Base-by-base conservation (phyloP, 2,888 invertebrate genomes). In the Macaria liturata region DNA sequence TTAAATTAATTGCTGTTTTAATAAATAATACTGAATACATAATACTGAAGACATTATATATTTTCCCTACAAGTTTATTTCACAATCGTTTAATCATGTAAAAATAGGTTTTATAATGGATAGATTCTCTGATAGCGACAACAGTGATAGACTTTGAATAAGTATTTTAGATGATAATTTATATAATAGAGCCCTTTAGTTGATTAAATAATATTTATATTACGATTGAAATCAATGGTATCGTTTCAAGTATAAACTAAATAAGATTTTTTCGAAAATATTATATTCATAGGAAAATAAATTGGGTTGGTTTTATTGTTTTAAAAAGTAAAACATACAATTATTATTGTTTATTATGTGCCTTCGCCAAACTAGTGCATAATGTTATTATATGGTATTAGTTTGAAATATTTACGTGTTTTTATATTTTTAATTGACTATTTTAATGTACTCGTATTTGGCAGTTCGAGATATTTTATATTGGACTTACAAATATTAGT, bases 401-500 rank as follows among this genome's bases (percentile, higher is more conserved):
- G 45, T 59, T 49, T 54, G 49, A 47, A 46, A 43, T 53, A 47
- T 46, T 61, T 54, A 53, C 30, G 32, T 45, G 42, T 59, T 53
- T n/a, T 54, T 52, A 52, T 45, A 50, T 52, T 59, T 52, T 60
- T 69, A 72, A 71, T 72, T 72, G 66, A 72, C 70, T 65, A 66
- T 53, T 69, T 61, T 61, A 67, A 57, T 58, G 58, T 64, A 20
- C 20, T 20, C 20, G 20, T 20, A 58, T 69, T 66, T 69, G 71
- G 70, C 73, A 73, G 70, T 71, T 70, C 57, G 65, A 65, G 57
- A 66, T 64, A 61, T 61, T 62, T 62, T 63, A 54, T 61, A 63
- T 59, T 53, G 52, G 53, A 58, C 52, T 56, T 45, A 54, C 46
- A 34, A 56, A 42, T 50, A 49, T 59, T 55, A 46, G 46, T 57